Base-by-base conservation (phyloP, 1,140 invertebrate genomes). In the Sarcophaga bullata region DNA sequence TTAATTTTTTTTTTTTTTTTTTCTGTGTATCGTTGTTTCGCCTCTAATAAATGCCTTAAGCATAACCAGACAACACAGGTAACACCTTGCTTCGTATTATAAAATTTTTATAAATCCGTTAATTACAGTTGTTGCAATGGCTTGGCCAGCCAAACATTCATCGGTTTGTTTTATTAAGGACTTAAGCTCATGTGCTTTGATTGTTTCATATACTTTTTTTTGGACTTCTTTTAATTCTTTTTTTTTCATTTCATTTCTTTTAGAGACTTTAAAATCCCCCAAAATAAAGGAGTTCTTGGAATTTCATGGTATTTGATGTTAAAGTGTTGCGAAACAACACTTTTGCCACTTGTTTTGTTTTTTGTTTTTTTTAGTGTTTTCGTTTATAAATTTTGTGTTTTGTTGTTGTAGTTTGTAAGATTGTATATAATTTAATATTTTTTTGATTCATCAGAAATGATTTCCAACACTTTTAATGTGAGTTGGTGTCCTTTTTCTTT, bases 31-130 rank as follows among this genome's bases (percentile, higher is more conserved):
- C n/a, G n/a, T 78, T 78, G 75, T 78, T 78, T 78, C n/a, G n/a
- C 48, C 49, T 19, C 75, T 78, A 78, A 78, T 78, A 78, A 78
- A 78, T 50, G 75, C 75, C n/a, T 78, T 78, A 78, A 78, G 75
- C 75, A 76, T 47, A 13, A 72, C 46, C 7, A 49, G 15, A 13
- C 54, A 68, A 68, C 62, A n/a, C n/a, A 68, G 19, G 19, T 78
- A 78, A 78, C 75, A 78, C 75, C 75, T 78, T 78, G 75, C n/a
- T 78, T 50, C 75, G 75, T 52, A 50, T n/a, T 46, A 46, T 73
- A 10, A 10, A 10, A 10, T 1, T 52, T 68, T 68, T 68, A 19
- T 78, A 50, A 78, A 78, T 78, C 75, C 49, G 75, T 19, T 78
- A 78, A 78, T 78, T 78, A 78, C 48, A 78, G 75, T 68, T 19